phyloP scores from a whole-genome alignment of 2,113 vertebrate species.

The Miniopterus natalensis region DNA sequence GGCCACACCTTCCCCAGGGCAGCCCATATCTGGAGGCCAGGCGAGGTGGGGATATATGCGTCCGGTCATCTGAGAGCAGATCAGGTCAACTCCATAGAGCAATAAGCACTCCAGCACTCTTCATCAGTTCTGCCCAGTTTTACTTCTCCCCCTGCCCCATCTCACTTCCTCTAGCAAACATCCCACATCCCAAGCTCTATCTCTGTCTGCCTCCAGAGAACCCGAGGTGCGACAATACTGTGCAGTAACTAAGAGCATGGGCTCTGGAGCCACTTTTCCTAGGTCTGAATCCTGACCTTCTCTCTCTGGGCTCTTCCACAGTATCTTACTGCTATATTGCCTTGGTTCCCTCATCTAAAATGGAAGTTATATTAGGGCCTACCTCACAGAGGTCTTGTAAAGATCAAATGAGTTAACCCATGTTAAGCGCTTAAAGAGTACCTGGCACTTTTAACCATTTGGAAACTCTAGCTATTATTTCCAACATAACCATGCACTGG shows the following conservation, averaged over 20 bases:
- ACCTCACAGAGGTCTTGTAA: background rate
- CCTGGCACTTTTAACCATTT: background rate
- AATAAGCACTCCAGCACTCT: background rate
- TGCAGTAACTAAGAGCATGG: background rate
- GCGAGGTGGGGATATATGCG: background rate
- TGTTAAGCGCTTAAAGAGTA: background rate
- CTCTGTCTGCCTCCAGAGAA: background rate
- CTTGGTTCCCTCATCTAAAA: slow-evolving; percentile 30
- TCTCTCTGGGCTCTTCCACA: background rate
- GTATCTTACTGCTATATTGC: background rate
- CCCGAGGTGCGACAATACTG: background rate
- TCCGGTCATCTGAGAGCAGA: background rate
- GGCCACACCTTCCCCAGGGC: background rate
- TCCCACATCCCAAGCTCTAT: background rate
- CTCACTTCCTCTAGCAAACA: background rate
- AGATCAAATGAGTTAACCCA: background rate
- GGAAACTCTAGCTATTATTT: slow-evolving; percentile 7
- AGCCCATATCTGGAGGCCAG: background rate
- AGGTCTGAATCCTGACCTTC: background rate
- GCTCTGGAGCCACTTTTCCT: background rate
- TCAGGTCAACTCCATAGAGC: background rate
- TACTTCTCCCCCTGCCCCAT: background rate
- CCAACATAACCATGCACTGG: background rate
- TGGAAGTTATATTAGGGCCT: background rate
- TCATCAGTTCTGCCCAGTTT: background rate